phyloP scores from a whole-genome alignment of 2,113 vertebrate genomes.

The Bubo bubo region DNA sequence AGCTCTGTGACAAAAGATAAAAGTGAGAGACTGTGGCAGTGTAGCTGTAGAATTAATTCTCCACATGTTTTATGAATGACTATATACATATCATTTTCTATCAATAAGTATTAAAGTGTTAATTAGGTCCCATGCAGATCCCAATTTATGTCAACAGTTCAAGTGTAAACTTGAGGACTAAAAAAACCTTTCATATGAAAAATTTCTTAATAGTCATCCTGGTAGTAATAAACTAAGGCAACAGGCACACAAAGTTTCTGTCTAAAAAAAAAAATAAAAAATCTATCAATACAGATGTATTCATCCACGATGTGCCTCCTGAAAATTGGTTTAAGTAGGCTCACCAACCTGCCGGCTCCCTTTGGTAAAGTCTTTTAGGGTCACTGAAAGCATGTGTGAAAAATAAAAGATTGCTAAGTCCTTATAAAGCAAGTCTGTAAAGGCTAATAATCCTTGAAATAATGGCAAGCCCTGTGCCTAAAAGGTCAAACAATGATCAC shows the following conservation, averaged over 20 bases:
- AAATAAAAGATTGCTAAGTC: background rate
- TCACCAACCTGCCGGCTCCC: background rate
- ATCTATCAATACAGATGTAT: background rate
- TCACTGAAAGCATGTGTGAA: background rate
- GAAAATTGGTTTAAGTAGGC: background rate
- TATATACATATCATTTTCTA: background rate
- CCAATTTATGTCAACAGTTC: background rate
- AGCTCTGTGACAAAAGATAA: background rate
- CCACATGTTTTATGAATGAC: background rate
- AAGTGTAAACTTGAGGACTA: background rate
- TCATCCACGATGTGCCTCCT: fast-evolving
- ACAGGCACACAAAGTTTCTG: background rate
- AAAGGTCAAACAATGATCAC: background rate
- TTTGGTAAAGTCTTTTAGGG: background rate
- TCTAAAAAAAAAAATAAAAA: background rate
- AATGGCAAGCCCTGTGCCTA: background rate
- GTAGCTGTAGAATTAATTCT: background rate
- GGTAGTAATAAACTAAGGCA: background rate
- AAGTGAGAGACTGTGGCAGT: background rate
- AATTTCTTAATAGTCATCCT: background rate
- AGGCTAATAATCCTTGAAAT: background rate
- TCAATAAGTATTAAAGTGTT: background rate
- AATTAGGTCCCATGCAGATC: background rate
- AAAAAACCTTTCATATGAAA: background rate
- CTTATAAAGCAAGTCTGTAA: background rate